Evolutionary conservation across 1,140 invertebrate species (phyloP).

Genomic region (Hycleus phaleratus): DNA sequence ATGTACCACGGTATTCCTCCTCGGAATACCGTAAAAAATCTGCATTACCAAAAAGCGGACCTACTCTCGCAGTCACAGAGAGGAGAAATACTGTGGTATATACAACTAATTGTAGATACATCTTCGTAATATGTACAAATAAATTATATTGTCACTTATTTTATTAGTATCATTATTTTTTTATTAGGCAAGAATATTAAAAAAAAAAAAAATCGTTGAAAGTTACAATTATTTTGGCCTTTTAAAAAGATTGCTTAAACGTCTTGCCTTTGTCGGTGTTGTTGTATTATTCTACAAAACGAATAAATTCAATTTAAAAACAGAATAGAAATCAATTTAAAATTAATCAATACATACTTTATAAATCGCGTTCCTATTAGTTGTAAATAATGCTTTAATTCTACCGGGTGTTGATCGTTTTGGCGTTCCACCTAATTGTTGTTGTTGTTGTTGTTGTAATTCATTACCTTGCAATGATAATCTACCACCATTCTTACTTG

Average conservation of each 20-base stretch:
- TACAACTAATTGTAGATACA: no score
- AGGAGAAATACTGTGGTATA: no score
- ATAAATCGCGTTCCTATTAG: constrained; percentile 10
- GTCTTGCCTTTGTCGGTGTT: neutral
- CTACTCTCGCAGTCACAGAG: no score
- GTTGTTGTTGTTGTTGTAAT: constrained; percentile 31
- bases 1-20: no score
- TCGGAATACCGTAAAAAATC: no score
- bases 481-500: constrained; percentile 71
- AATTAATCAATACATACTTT: neutral
- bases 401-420: constrained; percentile 35
- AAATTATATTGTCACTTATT: no score
- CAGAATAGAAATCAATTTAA: neutral
- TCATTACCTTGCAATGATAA: constrained; percentile 51
- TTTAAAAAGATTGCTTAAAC: neutral
- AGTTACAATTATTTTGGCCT: neutral
- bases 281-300: neutral
- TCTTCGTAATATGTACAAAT: no score
- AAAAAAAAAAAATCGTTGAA: no score
- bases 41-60: no score
- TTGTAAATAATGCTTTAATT: constrained; percentile 28
- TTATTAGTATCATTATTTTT: no score
- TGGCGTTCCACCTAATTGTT: constrained; percentile 25
- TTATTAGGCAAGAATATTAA: no score
- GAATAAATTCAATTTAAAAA: neutral